Evolutionary conservation across 1,140 invertebrate genomes (phyloP), one percentile per base, ranked within the genome.

Genomic region (Eubasilissa regina): DNA sequence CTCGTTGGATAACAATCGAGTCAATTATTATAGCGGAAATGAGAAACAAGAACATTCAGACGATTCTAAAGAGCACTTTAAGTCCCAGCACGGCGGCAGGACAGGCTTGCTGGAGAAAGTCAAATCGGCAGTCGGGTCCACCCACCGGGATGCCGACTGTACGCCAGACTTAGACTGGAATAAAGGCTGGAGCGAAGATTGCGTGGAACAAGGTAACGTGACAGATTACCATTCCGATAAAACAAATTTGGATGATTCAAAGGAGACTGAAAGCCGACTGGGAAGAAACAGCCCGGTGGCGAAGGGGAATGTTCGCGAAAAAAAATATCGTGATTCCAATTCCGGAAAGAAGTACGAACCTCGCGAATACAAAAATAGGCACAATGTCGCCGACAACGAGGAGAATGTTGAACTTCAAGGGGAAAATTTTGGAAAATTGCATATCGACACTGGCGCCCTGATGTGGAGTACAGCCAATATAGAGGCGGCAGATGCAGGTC

Each of bases 151-250:
- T 12, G 58, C 51, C 15, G 47, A 35, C 25, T 6, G 25, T n/a
- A n/a, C n/a, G n/a, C n/a, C 13, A 19, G 76, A 66, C 17, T 25
- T 55, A 70, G 48, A 72, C 21, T 74, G 72, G 51, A 79, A 78
- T 58, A 47, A 78, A 43, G 13, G 43, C 56, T 51, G 76, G 73
- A 66, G 35, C 21, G 45, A 70, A 47, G 79, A n/a, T n/a, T n/a
- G n/a, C n/a, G n/a, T n/a, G n/a, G n/a, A 74, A 12, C 21, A 12
- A 35, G n/a, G 1, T 51, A 64, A 21, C 13, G 60, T n/a, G 13
- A 21, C 35, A 9, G 64, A 68, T 68, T 45, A 47, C 9, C 35
- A 25, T 6, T 21, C 12, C 0, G 72, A 58, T 11, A 55, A 43
- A 47, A n/a, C 43, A 47, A 17, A 4, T 44, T 21, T 44, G 45